These are phyloP conservation scores for Lathronympha strigana DNA, from an alignment of 2,888 invertebrate genomes.

Conservation along the genomic window DNA sequence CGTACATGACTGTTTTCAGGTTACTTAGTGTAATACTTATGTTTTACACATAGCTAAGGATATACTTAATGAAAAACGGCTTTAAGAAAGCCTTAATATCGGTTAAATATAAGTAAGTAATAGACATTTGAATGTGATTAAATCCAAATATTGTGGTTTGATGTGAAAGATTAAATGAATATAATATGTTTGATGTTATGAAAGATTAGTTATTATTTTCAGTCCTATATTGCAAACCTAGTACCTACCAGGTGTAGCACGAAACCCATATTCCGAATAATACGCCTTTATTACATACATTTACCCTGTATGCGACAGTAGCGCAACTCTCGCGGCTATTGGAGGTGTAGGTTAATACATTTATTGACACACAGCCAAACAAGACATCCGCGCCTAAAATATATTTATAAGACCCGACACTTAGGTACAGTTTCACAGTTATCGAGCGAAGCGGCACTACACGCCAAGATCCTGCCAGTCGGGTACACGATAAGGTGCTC, in stretches of 20 bases:
- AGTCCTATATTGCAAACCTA: background rate
- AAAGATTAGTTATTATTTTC: slow-evolving; percentile 2
- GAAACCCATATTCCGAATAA: no score
- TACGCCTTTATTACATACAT: no score
- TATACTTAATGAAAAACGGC: slow-evolving; percentile 10
- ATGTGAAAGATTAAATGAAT: slow-evolving; percentile 38
- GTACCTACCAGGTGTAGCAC: background rate
- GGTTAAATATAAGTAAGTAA: slow-evolving; percentile 17
- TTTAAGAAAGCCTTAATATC: slow-evolving; percentile 26
- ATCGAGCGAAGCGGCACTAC: no score
- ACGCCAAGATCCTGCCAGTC: no score
- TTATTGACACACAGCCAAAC: no score
- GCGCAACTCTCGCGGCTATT: no score
- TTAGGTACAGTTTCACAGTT: no score
- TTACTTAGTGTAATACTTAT: slow-evolving; percentile 15
- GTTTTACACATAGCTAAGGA: background rate
- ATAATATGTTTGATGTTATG: slow-evolving; percentile 32
- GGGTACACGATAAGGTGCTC: no score
- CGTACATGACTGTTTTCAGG: background rate
- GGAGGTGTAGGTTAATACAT: no score
- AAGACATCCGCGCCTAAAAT: no score
- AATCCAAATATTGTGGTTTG: slow-evolving; percentile 38
- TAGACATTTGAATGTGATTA: slow-evolving; percentile 21
- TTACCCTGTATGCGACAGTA: no score
- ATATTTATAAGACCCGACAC: no score